Base-by-base conservation (phyloP, 37 sponge, comb jelly and placozoan species). In the Cliona cf. orientalis region DNA sequence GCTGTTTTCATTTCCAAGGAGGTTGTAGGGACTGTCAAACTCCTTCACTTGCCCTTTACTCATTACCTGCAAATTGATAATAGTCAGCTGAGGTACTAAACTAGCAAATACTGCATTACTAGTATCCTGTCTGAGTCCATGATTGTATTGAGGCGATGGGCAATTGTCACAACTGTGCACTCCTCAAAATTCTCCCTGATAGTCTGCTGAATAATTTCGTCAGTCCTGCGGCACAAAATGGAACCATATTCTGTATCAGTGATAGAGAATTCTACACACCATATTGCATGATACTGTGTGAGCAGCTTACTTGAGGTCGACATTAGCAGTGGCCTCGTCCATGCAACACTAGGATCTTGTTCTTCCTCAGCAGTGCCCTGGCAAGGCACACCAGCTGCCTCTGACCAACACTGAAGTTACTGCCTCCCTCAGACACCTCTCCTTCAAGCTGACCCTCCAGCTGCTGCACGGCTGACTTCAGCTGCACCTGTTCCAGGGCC, bases 131-230 rank as follows among this genome's bases (percentile, higher is more conserved):
- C 90, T 34, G 80, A 87, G 53, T 97, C 97, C 89, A 97, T 97
- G 68, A 97, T 89, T 19, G 97, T 97, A 75, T 97, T 89, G 29
- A 97, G 81, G 34, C 97, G 86, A 56, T 97, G 97, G 35, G 97
- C 97, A 28, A 97, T 91, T 45, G 97, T 97, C 29, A 97, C 71
- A 14, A 95, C 84, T n/a, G 97, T 97, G 35, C 95, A 89, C 41
- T 94, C 90, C 21, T 36, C 35, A 60, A 97, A 97, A 75, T 84
- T 71, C 40, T 84, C 79, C 1, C 95, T 61, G 14, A 97, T 83
- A 12, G 90, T 86, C 53, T 77, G 35, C 81, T 97, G 97, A 14
- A 97, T 94, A 29, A 89, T 86, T n/a, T 45, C 93, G 82, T 97
- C 97, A 74, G 97, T 97, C 64, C 92, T 91, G 58, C 32, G 35